Conservation (phyloP, 2,888 invertebrate genomes). For the Nemotelus nigrinus region DNA sequence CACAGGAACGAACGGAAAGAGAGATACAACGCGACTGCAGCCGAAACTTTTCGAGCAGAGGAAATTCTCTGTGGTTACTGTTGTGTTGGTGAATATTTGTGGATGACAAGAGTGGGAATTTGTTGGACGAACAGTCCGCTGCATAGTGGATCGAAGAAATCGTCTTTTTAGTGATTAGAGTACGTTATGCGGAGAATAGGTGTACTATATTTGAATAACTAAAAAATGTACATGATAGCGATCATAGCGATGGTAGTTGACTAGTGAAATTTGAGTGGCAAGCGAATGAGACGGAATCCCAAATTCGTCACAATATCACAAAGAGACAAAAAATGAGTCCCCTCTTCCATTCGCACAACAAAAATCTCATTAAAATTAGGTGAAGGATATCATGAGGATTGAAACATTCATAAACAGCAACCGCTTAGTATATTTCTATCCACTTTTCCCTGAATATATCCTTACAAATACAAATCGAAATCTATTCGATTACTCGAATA, state of each 20-base stretch:
- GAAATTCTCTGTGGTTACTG: neutral
- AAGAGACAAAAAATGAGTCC: too few species aligned
- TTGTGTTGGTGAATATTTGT: neutral
- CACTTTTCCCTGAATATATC: neutral
- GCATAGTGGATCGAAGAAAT: neutral
- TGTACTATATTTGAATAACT: neutral
- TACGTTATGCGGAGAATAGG: neutral
- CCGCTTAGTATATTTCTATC: neutral
- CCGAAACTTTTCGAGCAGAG: neutral
- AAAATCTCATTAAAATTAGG: too few species aligned
- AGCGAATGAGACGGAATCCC: too few species aligned
- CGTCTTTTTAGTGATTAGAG: neutral
- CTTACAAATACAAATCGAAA: constrained; percentile 88
- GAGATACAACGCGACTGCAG: neutral
- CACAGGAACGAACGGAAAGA: neutral
- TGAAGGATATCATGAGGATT: too few species aligned
- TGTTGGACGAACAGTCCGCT: neutral
- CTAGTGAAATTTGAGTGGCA: too few species aligned
- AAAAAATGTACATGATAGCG: neutral
- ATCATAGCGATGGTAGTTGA: too few species aligned
- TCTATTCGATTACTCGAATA: constrained; percentile 90
- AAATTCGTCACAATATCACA: too few species aligned
- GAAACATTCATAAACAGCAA: too few species aligned
- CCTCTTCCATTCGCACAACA: too few species aligned
- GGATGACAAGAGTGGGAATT: neutral